Evolutionary conservation across 2,113 vertebrate species (phyloP), one percentile per base, ranked within the genome.

Genomic region (Psettodes erumei): DNA sequence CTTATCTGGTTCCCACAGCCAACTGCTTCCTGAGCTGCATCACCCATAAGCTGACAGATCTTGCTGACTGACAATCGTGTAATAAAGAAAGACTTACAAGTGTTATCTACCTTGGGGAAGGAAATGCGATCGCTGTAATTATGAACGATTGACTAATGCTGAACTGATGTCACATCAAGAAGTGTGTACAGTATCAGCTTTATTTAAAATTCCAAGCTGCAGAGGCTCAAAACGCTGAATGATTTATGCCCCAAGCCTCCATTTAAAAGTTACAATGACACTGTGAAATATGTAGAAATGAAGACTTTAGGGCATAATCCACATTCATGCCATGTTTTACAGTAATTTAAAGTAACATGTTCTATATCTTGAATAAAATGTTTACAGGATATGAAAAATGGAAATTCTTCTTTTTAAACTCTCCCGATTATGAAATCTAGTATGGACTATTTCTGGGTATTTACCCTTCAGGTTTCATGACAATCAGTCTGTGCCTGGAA

Each of bases 81-180:
- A 51, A 60, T 77, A 81, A 89, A 71, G 21, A 62, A 30, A 42
- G 47, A 63, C 55, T 59, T 72, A 68, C 70, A 75, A 75, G 35
- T 56, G 43, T n/a, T 37, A 60, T 74, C 25, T 75, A 37, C 74
- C 63, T 54, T 32, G 27, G 32, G 40, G 53, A 47, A 51, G 0
- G 42, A 80, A 71, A 85, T 75, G 47, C 59, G 70, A 83, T 68
- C 23, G 47, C 38, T 67, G 35, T 51, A 71, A 38, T 56, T 40
- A 33, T 45, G 51, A 81, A 5, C 5, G 18, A 68, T 32, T 59
- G 75, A 75, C 8, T 35, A 54, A 61, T 50, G 69, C 38, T 12
- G 28, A 37, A 35, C 35, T n/a, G 6, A 19, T 30, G 27, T 67
- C 45, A 23, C 48, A 63, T 81, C 33, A 27, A 37, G 32, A 70